Evolutionary conservation across 1,140 invertebrate genomes (phyloP).

Genomic region (Sycophila sp.): DNA sequence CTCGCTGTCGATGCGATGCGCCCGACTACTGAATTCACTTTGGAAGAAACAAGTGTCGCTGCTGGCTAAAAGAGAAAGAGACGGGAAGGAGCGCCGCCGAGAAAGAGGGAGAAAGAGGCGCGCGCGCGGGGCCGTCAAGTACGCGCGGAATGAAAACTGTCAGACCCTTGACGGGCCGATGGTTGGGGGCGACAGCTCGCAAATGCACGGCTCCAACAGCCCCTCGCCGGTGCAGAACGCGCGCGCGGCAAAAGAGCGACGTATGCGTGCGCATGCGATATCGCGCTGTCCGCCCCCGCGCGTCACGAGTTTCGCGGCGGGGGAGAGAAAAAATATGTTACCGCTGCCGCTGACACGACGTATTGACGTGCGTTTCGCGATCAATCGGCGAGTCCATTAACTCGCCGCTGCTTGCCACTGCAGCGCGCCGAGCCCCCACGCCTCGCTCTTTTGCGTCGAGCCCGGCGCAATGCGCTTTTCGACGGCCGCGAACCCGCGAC

Average conservation of each 20-base stretch:
- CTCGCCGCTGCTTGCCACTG: conserved; percentile 21
- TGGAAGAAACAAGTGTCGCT: conserved; percentile 26
- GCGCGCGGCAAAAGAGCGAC: conserved; percentile 13
- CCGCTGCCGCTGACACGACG: conserved; percentile 43
- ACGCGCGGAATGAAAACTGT: conserved; percentile 58
- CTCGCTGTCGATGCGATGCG: conserved; percentile 17
- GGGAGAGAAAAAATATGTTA: conserved; percentile 36
- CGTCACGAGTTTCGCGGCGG: conserved; percentile 1
- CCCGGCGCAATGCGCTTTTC: conserved; percentile 53
- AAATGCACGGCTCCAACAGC: conserved; percentile 52
- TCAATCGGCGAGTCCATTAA: conserved; percentile 53
- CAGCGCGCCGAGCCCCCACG: conserved; percentile 36
- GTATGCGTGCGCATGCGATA: conserved; percentile 8
- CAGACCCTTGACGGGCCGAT: conserved; percentile 49
- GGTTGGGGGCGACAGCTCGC: conserved; percentile 56
- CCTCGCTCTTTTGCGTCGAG: conserved; percentile 47
- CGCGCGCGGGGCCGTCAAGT: conserved; percentile 47
- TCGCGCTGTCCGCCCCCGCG: neutral
- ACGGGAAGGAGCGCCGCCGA: neutral
- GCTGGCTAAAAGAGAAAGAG: conserved; percentile 4
- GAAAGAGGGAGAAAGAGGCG: conserved; percentile 1
- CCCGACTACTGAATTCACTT: conserved; percentile 26
- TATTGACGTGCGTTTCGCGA: conserved; percentile 50
- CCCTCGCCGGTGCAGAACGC: neutral
- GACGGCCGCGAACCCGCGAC: no score